Evolutionary conservation across 2,888 invertebrate species (phyloP).

Genomic region (Sisyra terminalis): DNA sequence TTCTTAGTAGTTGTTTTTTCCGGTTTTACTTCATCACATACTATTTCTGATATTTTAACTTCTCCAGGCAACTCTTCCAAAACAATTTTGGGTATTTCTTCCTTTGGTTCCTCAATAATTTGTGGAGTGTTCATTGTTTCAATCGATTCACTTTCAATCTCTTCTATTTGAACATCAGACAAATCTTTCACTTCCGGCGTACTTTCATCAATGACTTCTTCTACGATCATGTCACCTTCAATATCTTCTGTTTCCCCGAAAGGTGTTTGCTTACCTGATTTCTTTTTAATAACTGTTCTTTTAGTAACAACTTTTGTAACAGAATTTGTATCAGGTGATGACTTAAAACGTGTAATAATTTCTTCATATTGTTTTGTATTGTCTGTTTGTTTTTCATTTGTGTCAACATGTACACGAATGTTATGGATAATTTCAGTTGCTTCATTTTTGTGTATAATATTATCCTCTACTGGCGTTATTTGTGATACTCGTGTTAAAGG

Average conservation of each 20-base stretch:
- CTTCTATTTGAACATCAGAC: slow-evolving; percentile 16
- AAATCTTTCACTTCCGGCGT: slow-evolving; percentile 10
- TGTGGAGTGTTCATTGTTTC: background rate
- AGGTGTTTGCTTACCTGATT: slow-evolving; percentile 9
- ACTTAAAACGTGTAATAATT: slow-evolving; percentile 39
- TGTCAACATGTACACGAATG: slow-evolving; percentile 10
- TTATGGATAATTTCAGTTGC: slow-evolving; percentile 14
- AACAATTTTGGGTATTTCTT: slow-evolving; percentile 12
- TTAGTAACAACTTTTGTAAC: slow-evolving; percentile 36
- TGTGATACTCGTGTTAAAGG: too few relatives aligned
- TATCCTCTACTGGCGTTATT: too few relatives aligned
- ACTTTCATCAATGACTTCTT: slow-evolving; percentile 11
- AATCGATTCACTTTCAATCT: slow-evolving; percentile 1
- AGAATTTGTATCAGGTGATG: slow-evolving; percentile 32
- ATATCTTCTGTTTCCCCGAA: slow-evolving; percentile 16
- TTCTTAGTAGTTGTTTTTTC: slow-evolving; percentile 16
- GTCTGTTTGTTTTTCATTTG: slow-evolving; percentile 10
- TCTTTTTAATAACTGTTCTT: slow-evolving; percentile 6
- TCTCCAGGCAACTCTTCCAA: slow-evolving; percentile 15
- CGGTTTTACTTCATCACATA: slow-evolving; percentile 16
- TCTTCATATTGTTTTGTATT: slow-evolving; percentile 31
- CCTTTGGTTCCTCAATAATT: slow-evolving; percentile 14
- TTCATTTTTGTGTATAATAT: too few relatives aligned
- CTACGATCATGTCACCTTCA: slow-evolving; percentile 8
- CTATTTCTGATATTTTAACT: slow-evolving; percentile 15